Conservation (phyloP, 2,888 invertebrate species). For the Tenthredo mesomela region DNA sequence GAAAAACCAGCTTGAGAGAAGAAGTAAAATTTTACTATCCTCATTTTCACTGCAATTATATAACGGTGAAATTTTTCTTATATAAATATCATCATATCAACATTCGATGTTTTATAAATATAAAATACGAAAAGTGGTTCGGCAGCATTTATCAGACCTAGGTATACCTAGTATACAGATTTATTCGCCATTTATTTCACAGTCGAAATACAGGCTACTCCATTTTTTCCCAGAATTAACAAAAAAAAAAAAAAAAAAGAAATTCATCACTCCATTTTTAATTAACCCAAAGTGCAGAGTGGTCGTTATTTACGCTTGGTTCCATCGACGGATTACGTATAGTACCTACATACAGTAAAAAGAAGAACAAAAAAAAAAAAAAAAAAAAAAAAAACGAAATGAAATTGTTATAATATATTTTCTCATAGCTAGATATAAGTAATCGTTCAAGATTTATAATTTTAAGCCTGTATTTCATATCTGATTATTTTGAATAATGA, state of each 20-base stretch:
- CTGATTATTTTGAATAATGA: background rate
- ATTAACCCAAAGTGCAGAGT: constrained; percentile 15
- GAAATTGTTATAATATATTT: background rate
- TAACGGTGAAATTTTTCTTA: background rate
- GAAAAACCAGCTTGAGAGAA: background rate
- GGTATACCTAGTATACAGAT: too few relatives aligned
- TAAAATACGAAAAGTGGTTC: background rate
- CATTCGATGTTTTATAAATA: background rate
- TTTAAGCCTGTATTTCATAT: background rate
- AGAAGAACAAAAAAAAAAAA: background rate
- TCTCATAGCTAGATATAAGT: background rate
- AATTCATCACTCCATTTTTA: background rate
- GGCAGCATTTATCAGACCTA: background rate
- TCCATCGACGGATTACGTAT: background rate
- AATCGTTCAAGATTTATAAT: background rate
- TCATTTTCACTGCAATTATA: background rate
- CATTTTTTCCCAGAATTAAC: background rate
- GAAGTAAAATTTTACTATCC: background rate
- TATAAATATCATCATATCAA: background rate
- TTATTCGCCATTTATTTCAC: background rate
- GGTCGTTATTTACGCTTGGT: background rate
- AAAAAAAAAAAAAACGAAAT: background rate
- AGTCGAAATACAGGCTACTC: background rate
- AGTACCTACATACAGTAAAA: background rate
- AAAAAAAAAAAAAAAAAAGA: background rate